Evolutionary conservation across 2,888 invertebrate species (phyloP).

Genomic region (Agonopterix subpropinquella): DNA sequence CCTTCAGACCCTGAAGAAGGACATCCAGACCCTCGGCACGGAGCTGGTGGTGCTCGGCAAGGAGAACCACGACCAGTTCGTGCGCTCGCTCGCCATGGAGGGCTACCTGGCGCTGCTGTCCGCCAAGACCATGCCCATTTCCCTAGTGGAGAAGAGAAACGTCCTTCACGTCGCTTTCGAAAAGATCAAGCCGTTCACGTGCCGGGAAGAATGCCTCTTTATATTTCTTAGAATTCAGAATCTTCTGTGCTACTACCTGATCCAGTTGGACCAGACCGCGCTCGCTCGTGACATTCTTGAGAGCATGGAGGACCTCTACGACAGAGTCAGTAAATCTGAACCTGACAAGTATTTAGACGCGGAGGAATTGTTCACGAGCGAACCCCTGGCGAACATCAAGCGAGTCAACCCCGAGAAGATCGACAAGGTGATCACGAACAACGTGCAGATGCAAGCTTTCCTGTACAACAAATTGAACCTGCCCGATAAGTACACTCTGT

Average conservation of each 20-base stretch:
- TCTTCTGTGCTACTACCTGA: conserved; percentile 72
- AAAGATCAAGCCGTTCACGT: conserved; percentile 46
- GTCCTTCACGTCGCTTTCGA: conserved; percentile 45
- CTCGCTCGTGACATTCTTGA: conserved; percentile 67
- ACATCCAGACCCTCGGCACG: conserved; percentile 43
- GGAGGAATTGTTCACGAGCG: conserved; percentile 71
- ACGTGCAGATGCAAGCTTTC: conserved; percentile 78
- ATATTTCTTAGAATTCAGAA: conserved; percentile 75
- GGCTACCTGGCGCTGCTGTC: conserved; percentile 55
- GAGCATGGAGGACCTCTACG: conserved; percentile 61
- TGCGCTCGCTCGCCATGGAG: conserved; percentile 61
- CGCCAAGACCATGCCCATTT: conserved; percentile 51
- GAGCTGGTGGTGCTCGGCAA: conserved; percentile 52
- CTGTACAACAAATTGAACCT: conserved; percentile 73
- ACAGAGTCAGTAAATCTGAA: conserved; percentile 43
- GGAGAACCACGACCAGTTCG: conserved; percentile 47
- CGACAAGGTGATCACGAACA: conserved; percentile 76
- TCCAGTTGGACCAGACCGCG: conserved; percentile 66
- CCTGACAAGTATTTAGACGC: conserved; percentile 56
- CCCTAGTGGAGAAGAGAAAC: conserved; percentile 49
- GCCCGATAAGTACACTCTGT: conserved; percentile 67
- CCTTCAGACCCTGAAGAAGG: conserved; percentile 42
- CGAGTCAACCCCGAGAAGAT: conserved; percentile 65
- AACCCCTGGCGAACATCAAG: conserved; percentile 39
- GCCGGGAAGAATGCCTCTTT: conserved; percentile 61